Percentiles rank a stretch among this genome's conserved stretches.
These are phyloP conservation scores for Coleophora deauratella DNA, from an alignment of 2,888 invertebrate species.

Conservation along the genomic window DNA sequence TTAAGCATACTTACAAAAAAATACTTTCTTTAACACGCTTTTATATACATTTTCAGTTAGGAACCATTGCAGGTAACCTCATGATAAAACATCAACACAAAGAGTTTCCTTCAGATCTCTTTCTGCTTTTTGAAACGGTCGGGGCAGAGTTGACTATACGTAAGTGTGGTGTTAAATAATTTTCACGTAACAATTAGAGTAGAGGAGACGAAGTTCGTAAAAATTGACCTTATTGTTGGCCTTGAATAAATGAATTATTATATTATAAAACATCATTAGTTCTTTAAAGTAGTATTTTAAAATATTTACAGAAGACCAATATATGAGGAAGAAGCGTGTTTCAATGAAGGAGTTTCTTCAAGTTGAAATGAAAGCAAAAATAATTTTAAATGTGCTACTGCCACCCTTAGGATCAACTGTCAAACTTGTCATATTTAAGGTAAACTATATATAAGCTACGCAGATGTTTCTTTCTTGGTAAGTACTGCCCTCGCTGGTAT, in stretches of 20 bases:
- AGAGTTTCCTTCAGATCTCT: conserved; percentile 80
- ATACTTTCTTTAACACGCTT: background rate
- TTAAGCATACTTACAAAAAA: background rate
- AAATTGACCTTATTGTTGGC: too few relatives aligned
- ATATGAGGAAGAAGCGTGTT: background rate
- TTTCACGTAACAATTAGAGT: too few relatives aligned
- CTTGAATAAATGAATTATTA: too few relatives aligned
- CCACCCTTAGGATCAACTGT: conserved; percentile 38
- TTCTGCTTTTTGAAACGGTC: conserved; percentile 70
- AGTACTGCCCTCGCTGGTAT: too few relatives aligned
- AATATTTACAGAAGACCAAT: too few relatives aligned
- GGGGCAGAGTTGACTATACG: conserved; percentile 68
- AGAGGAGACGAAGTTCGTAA: too few relatives aligned
- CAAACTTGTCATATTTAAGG: conserved; percentile 42
- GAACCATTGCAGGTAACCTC: conserved; percentile 78
- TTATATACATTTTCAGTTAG: conserved; percentile 50
- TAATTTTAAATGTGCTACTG: conserved; percentile 38
- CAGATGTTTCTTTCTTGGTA: too few relatives aligned
- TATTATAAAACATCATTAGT: too few relatives aligned
- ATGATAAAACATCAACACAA: conserved; percentile 76
- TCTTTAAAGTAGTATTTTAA: too few relatives aligned
- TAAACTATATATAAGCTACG: conserved; percentile 15
- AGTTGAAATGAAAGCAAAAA: conserved; percentile 39
- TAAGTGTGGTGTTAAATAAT: conserved; percentile 36
- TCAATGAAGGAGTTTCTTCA: conserved; percentile 28